Evolutionary conservation across 2,888 invertebrate species (phyloP), one percentile per base, ranked within the genome.

Genomic region (Rosalia funebris): DNA sequence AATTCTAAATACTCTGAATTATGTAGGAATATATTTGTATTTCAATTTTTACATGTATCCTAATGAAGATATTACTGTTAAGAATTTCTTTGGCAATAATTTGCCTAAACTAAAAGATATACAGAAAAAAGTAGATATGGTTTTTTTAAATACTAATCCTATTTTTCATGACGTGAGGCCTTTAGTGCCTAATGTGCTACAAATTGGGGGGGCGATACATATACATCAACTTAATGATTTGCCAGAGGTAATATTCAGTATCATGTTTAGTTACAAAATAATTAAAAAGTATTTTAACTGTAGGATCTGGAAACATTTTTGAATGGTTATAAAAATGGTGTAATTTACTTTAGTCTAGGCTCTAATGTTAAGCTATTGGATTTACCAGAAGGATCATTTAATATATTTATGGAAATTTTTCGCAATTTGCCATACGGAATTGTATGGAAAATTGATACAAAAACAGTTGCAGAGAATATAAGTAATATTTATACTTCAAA

Each of bases 131-230:
- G 66, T 72, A 7, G 72, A 71, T 55, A 59, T 77, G 70, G 17
- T 75, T 19, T 76, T 78, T 52, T 54, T 73, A 4, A 77, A 77
- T 62, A 60, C 61, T 0, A 70, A 78, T 71, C 73, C 75, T 1
- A 53, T 74, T 46, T 73, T 76, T 42, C 63, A 69, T 55, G 57
- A 53, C 3, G 45, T 71, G n/a, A 68, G 75, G 53, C 75, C 77
- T 1, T 41, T 71, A 16, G 65, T 71, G 3, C 76, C 78, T 0
- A 58, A 72, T 7, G 73, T 75, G 3, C 61, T 78, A 3, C 68
- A 68, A 62, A 66, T 77, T 20, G 71, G 71, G 11, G 73, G 72
- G 11, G 76, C 74, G 4, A 62, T 71, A 9, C 61, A 69, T 46
- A 69, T 75, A 55, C 56, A 31, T 17, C 53, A 57, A 45, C 36